A percentile compares a stretch with the other conserved stretches of the same genome.
phyloP scores from a whole-genome alignment of 2,888 invertebrate species.

The Molorchus minor region DNA sequence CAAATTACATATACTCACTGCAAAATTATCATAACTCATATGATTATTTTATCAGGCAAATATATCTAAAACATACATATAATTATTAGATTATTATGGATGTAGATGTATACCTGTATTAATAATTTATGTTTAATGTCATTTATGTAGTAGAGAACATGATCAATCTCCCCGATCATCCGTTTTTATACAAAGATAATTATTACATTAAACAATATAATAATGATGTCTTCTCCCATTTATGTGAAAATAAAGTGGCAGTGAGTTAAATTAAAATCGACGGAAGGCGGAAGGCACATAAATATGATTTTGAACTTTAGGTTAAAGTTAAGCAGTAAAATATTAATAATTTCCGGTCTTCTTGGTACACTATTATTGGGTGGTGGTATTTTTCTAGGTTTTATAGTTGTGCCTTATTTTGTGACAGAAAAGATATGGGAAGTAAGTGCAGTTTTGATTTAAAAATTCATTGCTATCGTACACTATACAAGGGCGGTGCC shows the following conservation, averaged over 20 bases:
- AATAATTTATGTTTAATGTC: neutral
- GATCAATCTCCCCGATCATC: slow-evolving; percentile 6
- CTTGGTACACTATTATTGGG: slow-evolving; percentile 41
- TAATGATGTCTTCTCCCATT: neutral
- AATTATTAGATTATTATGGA: too few relatives aligned
- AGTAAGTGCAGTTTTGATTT: slow-evolving; percentile 37
- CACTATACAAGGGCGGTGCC: too few relatives aligned
- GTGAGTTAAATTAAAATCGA: neutral
- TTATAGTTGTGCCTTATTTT: slow-evolving; percentile 45
- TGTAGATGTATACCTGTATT: too few relatives aligned
- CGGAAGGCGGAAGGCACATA: neutral
- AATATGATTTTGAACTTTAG: slow-evolving; percentile 36
- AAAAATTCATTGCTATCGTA: neutral
- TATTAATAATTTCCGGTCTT: slow-evolving; percentile 39
- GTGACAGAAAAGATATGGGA: slow-evolving; percentile 51
- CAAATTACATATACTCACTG: slow-evolving; percentile 1
- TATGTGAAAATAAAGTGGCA: neutral
- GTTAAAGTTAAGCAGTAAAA: slow-evolving; percentile 35
- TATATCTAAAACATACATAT: slow-evolving; percentile 10
- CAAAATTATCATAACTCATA: slow-evolving; percentile 3
- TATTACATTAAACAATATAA: neutral
- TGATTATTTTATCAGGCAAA: neutral
- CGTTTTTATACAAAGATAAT: neutral
- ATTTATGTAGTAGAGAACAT: slow-evolving; percentile 2
- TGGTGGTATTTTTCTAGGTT: slow-evolving; percentile 44